These are phyloP conservation scores for Hirundo rustica DNA, from an alignment of 2,797 vertebrate genomes.

Conservation along the genomic window DNA sequence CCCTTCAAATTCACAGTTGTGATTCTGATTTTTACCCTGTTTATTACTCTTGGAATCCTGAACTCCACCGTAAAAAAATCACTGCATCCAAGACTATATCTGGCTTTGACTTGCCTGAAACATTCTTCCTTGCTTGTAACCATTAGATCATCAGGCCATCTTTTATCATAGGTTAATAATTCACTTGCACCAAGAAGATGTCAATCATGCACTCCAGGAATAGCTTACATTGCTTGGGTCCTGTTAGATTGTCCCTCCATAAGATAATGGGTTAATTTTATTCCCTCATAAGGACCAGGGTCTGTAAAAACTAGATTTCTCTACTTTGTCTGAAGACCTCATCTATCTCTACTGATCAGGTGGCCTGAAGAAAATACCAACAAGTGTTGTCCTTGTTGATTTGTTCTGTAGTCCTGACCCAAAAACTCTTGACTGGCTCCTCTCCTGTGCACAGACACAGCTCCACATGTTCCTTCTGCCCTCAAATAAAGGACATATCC, in stretches of 20 bases:
- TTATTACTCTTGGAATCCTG: neutral
- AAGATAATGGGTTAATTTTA: neutral
- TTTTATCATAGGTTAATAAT: neutral
- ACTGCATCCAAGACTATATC: neutral
- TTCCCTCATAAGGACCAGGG: neutral
- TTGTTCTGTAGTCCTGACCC: neutral
- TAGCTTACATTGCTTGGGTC: neutral
- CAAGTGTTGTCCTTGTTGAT: neutral
- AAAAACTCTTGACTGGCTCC: neutral
- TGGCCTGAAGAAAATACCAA: neutral
- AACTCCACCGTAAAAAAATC: neutral
- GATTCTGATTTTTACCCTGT: neutral
- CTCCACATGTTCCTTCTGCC: neutral
- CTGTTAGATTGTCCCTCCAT: neutral
- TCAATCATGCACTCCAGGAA: neutral
- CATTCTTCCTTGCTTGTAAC: neutral
- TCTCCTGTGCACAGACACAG: neutral
- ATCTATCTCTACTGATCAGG: neutral
- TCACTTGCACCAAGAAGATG: neutral
- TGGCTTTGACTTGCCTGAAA: neutral
- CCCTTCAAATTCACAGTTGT: neutral
- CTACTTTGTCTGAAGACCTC: neutral
- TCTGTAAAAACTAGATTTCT: neutral
- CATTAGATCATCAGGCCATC: neutral
- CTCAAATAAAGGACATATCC: neutral